Evolutionary conservation across 2,888 invertebrate species (phyloP), one percentile per base, ranked within the genome.

Genomic region (Microdon myrmicae): DNA sequence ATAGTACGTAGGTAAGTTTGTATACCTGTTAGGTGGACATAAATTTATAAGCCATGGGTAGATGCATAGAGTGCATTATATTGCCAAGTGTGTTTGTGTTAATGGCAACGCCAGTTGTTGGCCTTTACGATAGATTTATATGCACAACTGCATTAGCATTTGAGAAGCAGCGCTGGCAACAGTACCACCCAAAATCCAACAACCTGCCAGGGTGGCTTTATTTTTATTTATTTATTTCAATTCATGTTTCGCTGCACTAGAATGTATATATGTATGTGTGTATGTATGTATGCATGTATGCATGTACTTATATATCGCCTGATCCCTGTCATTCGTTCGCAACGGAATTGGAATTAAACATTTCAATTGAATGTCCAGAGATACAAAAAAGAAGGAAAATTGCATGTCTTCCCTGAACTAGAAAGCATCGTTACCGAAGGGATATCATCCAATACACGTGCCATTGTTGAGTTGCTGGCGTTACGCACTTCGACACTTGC

Each of bases 161-260:
- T 39, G 39, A 44, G 35, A 13, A 48, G 13, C 3, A 39, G 43
- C 29, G 38, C 29, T 26, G 23, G 26, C 37, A 53, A 41, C 41
- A 53, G 61, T 48, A 66, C 58, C 56, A 45, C 66, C 56, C 43
- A 47, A 67, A n/a, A n/a, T n/a, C n/a, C n/a, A n/a, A 58, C 32
- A 47, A 43, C 45, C 38, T 54, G 44, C 37, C 59, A 13, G 67
- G 60, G 59, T 66, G 47, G 59, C 39, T 67, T 54, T 38, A 29
- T 14, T 34, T 34, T 20, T 28, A 32, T 41, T 9, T 17, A 37
- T 44, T 28, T 23, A 10, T 14, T 35, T 12, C 8, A 17, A 7
- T 10, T 17, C 12, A 19, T n/a, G 17, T 26, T 25, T 35, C 4
- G n/a, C n/a, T n/a, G n/a, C n/a, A n/a, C n/a, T n/a, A n/a, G n/a